Evolutionary conservation across 64 coral and sea anemone species (phyloP), one percentile per base, ranked within the genome.

Genomic region (Trachythela sp.): DNA sequence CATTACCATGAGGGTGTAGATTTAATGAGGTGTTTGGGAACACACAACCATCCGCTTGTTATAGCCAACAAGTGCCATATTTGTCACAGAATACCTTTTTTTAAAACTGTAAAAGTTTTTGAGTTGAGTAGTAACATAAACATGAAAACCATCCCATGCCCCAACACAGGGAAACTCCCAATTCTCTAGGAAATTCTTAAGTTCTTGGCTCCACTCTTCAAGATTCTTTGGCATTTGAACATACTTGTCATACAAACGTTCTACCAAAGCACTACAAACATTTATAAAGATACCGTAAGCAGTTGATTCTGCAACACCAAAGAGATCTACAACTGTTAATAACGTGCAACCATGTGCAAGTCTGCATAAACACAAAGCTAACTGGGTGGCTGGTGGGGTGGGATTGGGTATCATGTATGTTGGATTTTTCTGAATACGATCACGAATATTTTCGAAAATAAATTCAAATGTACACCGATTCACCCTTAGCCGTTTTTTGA

Each of bases 281-380:
- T 89, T 22, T 31, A 70, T 59, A 54, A 91, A 91, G 40, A 91
- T 86, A 27, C 85, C 56, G 41, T 77, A 26, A 20, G 83, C 89
- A 71, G 83, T 91, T 27, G 83, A 91, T 85, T 85, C 84, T 15
- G 75, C 33, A 39, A 80, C 75, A 80, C 75, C 45, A 89, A 89
- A 89, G 24, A 89, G 33, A 51, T 91, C 59, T 41, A 34, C 37
- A 38, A 86, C 84, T 8, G 83, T 91, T 27, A 8, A 85, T 22
- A 68, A 86, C 42, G 89, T 68, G n/a, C 83, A 86, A 36, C 84
- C 83, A 40, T 91, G 89, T 20, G 89, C 84, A 20, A 91, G 56
- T 67, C 83, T 40, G 42, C 85, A 91, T 68, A 91, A 48, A 42
- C 83, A 86, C 27, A 91, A 85, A 34, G 48, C 85, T 38, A 87